Evolutionary conservation across 2,888 invertebrate genomes (phyloP), one percentile per base, ranked within the genome.

Genomic region (Trachelus stipa): DNA sequence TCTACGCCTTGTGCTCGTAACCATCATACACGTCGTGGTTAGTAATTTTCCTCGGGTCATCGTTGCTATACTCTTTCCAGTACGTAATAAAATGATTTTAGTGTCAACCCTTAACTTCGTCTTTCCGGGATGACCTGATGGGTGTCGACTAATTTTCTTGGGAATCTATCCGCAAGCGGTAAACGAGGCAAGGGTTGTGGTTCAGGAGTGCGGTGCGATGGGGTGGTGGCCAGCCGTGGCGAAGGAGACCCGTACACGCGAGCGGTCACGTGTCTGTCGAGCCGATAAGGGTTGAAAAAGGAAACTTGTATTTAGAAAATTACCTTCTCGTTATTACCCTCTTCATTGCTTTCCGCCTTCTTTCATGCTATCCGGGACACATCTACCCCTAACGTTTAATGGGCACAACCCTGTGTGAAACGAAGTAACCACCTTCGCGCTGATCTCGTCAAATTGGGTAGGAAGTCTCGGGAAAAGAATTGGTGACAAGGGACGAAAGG

Each of bases 291-390:
- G 80, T 83, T 79, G 79, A 82, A 83, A 84, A 84, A 88, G 88
- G 88, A 90, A 90, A 88, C 89, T 90, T 87, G 85, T 87, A 87
- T 89, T 89, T 90, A 88, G 88, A 86, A 88, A 90, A 90, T 90
- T 90, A 89, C 88, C 87, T 81, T 37, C 68, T 77, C 74, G 68
- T 77, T 77, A 75, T 23, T 56, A 56, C 23, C 23, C 56, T 23
- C 56, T 56, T 56, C 56, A 56, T 56, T 56, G 56, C 56, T 56
- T 56, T 56, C 23, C 23, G 56, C 56, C 56, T 56, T 56, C 56
- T 56, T 56, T 56, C 23, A 23, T 56, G 23, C 56, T 56, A 23
- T 56, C 56, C 23, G 23, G 23, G 56, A 23, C 9, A 56, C 23
- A 56, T 56, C 56, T 56, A 23, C 56, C 56, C 56, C 23, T 56